phyloP scores from a whole-genome alignment of 2,797 vertebrate genomes.

The Gobionotothen gibberifrons region DNA sequence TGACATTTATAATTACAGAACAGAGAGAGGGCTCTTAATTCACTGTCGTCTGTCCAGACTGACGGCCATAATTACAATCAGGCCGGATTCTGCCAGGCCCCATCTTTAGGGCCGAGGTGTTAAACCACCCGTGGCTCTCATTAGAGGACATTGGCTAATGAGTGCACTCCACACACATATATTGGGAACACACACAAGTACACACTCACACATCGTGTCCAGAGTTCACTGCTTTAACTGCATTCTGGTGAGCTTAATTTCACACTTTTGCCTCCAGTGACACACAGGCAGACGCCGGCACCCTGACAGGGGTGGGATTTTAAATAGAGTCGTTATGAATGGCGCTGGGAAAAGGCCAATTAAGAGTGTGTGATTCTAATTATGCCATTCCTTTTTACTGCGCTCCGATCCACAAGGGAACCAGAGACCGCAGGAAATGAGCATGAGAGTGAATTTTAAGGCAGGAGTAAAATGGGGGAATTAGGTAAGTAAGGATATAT shows the following conservation, averaged over 20 bases:
- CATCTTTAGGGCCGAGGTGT: conserved; percentile 67
- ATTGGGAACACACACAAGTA: conserved; percentile 51
- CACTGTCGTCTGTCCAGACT: conserved; percentile 58
- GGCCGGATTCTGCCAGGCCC: conserved; percentile 63
- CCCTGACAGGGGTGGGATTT: conserved; percentile 61
- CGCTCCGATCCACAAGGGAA: conserved; percentile 44
- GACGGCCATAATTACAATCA: conserved; percentile 78
- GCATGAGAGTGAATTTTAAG: conserved; percentile 35
- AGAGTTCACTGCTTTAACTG: conserved; percentile 68
- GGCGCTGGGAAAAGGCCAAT: conserved; percentile 74
- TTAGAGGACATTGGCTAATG: conserved; percentile 78
- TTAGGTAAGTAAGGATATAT: conserved; percentile 40
- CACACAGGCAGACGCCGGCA: conserved; percentile 46
- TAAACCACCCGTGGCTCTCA: conserved; percentile 79
- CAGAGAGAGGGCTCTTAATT: conserved; percentile 55
- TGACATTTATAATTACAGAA: conserved; percentile 78
- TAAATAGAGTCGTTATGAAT: conserved; percentile 78
- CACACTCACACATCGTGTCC: conserved; percentile 44
- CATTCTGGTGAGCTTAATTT: conserved; percentile 73
- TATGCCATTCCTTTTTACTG: conserved; percentile 75
- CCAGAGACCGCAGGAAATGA: conserved; percentile 57
- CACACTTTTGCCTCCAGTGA: conserved; percentile 74
- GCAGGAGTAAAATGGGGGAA: conserved; percentile 50
- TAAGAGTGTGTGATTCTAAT: conserved; percentile 79
- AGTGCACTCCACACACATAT: conserved; percentile 61